These are phyloP conservation scores for Corythoichthys haematopterus DNA, from an alignment of 2,113 vertebrate genomes.

Conservation along the genomic window DNA sequence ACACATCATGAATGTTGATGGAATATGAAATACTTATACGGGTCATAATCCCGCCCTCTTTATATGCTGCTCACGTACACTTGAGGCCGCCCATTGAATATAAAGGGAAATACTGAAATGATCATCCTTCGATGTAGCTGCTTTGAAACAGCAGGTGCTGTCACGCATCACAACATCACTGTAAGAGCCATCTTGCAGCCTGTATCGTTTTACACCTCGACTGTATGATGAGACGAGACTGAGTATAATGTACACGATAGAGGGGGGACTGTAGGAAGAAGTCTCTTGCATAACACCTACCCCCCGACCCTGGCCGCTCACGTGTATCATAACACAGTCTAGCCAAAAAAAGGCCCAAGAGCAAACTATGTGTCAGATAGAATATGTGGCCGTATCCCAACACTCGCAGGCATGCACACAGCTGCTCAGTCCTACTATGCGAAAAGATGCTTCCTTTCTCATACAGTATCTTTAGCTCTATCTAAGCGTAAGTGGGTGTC, in stretches of 20 bases:
- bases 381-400: slow-evolving; percentile 34
- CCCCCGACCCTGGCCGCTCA: slow-evolving; percentile 43
- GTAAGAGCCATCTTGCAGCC: slow-evolving; percentile 26
- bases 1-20: slow-evolving; percentile 2
- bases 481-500: slow-evolving; percentile 10
- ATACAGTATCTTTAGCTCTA: not conserved
- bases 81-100: not conserved
- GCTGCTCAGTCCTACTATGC: slow-evolving; percentile 38
- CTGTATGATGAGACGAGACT: slow-evolving; percentile 16
- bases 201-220: slow-evolving; percentile 29
- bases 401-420: slow-evolving; percentile 28
- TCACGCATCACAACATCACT: slow-evolving; percentile 21
- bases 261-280: slow-evolving; percentile 15
- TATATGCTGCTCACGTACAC: slow-evolving; percentile 21
- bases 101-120: not conserved
- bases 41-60: slow-evolving; percentile 12
- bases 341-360: slow-evolving; percentile 44
- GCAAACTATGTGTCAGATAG: slow-evolving; percentile 44
- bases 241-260: slow-evolving; percentile 12
- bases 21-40: slow-evolving; percentile 8
- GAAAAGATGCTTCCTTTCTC: slow-evolving; percentile 16
- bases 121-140: not conserved
- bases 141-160: slow-evolving; percentile 30
- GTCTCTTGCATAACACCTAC: slow-evolving; percentile 53
- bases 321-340: slow-evolving; percentile 61